Conservation (phyloP, 2,113 vertebrate species). For the Stomatorhinus ivindoensis region DNA sequence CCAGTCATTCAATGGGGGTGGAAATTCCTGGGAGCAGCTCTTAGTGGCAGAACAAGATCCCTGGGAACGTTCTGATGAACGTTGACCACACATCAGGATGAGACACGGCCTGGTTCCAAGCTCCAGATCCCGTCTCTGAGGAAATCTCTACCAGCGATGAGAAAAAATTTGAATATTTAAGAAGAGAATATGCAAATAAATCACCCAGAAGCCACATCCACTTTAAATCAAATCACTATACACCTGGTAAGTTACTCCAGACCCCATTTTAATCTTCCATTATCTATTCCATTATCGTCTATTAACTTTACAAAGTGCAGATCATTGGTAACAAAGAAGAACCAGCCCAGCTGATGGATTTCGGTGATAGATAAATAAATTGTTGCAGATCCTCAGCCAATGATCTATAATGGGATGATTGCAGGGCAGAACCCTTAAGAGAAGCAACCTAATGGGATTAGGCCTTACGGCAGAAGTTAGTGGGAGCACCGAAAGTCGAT, state of each 20-base stretch:
- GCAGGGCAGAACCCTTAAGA: constrained; percentile 43
- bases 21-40: background rate
- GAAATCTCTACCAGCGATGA: background rate
- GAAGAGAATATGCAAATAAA: background rate
- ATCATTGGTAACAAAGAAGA: constrained; percentile 25
- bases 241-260: background rate
- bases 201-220: background rate
- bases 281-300: background rate
- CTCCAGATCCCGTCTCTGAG: background rate
- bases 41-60: background rate
- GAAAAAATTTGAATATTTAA: background rate
- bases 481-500: background rate
- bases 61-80: background rate
- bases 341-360: constrained; percentile 41
- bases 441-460: constrained; percentile 55
- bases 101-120: background rate
- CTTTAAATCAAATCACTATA: background rate
- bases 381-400: constrained; percentile 54
- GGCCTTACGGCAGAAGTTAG: constrained; percentile 36
- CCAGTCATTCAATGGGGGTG: background rate
- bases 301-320: constrained; percentile 19
- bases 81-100: background rate
- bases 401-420: constrained; percentile 62
- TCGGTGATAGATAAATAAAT: constrained; percentile 50
- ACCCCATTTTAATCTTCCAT: background rate